Base-by-base conservation (phyloP, 2,888 invertebrate genomes). In the Lampropteryx suffumata region DNA sequence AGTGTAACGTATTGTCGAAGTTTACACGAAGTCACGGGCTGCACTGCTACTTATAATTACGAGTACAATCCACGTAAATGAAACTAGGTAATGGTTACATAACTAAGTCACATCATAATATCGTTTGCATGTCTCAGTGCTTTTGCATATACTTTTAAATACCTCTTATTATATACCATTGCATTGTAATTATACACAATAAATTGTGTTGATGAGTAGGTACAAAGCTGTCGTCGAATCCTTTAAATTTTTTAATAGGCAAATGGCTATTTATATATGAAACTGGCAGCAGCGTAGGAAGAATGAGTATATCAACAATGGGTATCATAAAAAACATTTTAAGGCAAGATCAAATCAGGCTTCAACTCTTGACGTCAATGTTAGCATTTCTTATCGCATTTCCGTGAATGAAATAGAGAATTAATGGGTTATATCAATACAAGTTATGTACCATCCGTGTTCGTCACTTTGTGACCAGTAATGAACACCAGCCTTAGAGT, bases 381-480 rank as follows among this genome's bases (percentile, higher is more conserved):
- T 47, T 29, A 56, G 40, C 59, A 61, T 58, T 59, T 44, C 41
- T 54, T 51, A 51, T 17, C 14, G n/a, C 6, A 6, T 51, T 45
- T 29, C 27, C 2, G 12, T 13, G 46, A 45, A 37, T 13, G 46
- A 45, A 37, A 32, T 17, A 27, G 11, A 40, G 29, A 17, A 17
- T 17, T 17, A 45, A 52, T 42, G 14, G 42, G 41, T 47, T 39
- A 29, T 12, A 35, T 55, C 40, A 50, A 52, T 29, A 51, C 30
- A 43, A 24, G 28, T 32, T 33, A n/a, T 37, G 32, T 37, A 24
- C 27, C 12, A 11, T 17, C 36, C 14, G 29, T 41, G 29, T 30
- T 32, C 28, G 8, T 46, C 39, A 40, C 41, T 41, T 21, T 27
- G 29, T 48, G 9, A 28, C 21, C 8, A 29, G 30, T 14, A 26